Evolutionary conservation across 2,797 vertebrate genomes (phyloP).

Genomic region (Sebastes trivittatus): DNA sequence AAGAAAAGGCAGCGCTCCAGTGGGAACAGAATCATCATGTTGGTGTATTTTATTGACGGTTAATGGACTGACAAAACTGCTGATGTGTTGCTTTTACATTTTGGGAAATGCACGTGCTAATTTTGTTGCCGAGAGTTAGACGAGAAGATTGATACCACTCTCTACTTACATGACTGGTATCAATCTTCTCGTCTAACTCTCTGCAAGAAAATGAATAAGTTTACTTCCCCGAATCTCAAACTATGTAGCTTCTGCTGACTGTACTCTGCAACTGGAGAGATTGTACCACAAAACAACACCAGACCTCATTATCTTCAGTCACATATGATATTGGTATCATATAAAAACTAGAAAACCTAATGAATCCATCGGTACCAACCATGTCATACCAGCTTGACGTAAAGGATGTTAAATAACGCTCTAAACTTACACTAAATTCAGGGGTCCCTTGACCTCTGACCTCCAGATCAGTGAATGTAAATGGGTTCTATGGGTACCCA

Average conservation of each 20-base stretch:
- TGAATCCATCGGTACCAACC: too few relatives aligned
- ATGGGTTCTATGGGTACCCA: too few relatives aligned
- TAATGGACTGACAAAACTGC: not conserved
- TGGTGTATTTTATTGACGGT: not conserved
- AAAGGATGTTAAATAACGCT: too few relatives aligned
- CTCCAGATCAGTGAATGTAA: too few relatives aligned
- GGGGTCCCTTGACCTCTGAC: too few relatives aligned
- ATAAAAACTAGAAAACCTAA: too few relatives aligned
- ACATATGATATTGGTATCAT: too few relatives aligned
- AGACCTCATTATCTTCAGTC: not conserved
- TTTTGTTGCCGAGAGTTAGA: not conserved
- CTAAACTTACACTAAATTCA: too few relatives aligned
- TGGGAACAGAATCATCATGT: not conserved
- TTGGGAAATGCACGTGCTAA: not conserved
- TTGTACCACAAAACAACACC: not conserved
- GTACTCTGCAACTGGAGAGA: not conserved
- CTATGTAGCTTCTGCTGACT: not conserved
- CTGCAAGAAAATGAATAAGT: not conserved
- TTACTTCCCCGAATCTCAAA: not conserved
- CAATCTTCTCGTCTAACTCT: not conserved
- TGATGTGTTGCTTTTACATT: not conserved
- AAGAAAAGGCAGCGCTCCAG: not conserved
- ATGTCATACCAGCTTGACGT: too few relatives aligned
- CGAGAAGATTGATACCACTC: not conserved
- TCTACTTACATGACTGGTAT: not conserved